Conservation (phyloP, 2,113 vertebrate genomes). For the Dryoscopus gambensis region DNA sequence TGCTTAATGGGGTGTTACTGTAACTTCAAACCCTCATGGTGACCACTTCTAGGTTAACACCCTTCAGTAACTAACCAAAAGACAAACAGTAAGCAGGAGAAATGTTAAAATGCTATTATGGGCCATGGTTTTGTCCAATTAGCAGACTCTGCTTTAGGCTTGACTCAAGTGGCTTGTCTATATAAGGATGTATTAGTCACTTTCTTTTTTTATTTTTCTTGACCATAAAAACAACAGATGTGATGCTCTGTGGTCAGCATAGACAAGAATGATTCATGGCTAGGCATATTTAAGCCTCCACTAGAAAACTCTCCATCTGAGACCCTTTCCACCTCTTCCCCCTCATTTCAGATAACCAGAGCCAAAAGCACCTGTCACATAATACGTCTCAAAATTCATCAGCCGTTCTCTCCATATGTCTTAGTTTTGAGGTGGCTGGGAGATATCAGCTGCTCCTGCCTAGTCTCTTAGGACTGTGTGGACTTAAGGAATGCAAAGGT, state of each 20-base stretch:
- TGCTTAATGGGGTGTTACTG: conserved; percentile 42
- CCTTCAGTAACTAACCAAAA: conserved; percentile 39
- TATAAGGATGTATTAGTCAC: conserved; percentile 40
- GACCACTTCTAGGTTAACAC: conserved; percentile 43
- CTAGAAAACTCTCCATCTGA: conserved; percentile 18
- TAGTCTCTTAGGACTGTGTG: neutral
- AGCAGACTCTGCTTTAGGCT: neutral
- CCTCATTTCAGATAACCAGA: conserved; percentile 4
- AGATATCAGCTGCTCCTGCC: conserved; percentile 25
- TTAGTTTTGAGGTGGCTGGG: conserved; percentile 5
- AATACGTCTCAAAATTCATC: neutral
- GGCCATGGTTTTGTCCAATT: conserved; percentile 33
- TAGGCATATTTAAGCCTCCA: conserved; percentile 9
- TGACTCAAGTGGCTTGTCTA: conserved; percentile 36
- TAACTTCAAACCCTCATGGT: conserved; percentile 36
- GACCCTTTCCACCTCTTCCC: conserved; percentile 41
- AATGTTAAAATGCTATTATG: conserved; percentile 5
- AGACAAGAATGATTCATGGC: conserved; percentile 46
- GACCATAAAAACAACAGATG: conserved; percentile 55
- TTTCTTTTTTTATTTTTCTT: conserved; percentile 33
- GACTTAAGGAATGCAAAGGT: neutral
- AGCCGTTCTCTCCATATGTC: conserved; percentile 29
- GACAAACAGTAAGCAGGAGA: conserved; percentile 22
- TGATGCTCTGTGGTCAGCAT: conserved; percentile 51
- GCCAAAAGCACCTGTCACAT: conserved; percentile 28